Percentiles rank a stretch among this genome's conserved stretches.
phyloP scores from a whole-genome alignment of 2,888 invertebrate species.

The Willowsia nigromaculata region DNA sequence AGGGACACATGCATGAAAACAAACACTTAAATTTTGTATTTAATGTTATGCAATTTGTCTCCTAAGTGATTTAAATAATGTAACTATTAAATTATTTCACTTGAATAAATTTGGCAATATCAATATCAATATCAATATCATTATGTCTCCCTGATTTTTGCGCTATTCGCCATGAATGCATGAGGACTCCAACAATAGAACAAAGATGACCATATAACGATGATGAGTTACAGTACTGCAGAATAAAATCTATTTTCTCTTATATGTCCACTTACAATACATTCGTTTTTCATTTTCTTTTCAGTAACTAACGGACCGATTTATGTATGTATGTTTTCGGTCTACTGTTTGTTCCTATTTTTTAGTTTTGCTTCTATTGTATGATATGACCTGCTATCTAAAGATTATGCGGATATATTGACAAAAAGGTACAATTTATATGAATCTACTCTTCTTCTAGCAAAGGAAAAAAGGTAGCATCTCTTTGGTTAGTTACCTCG shows the following conservation, averaged over 20 bases:
- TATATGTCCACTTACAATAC: too few relatives aligned
- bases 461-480: constrained; percentile 49
- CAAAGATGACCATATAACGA: not conserved
- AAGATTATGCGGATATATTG: not conserved
- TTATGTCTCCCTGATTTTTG: constrained; percentile 13
- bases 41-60: too few relatives aligned
- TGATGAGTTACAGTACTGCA: not conserved
- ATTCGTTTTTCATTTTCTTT: not conserved
- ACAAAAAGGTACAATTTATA: not conserved
- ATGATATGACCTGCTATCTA: not conserved
- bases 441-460: not conserved
- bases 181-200: not conserved
- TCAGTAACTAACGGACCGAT: not conserved
- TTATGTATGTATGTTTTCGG: not conserved
- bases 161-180: not conserved
- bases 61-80: too few relatives aligned
- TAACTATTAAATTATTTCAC: too few relatives aligned
- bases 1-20: too few relatives aligned
- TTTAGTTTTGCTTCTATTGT: not conserved
- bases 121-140: too few relatives aligned
- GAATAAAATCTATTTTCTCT: not conserved
- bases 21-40: too few relatives aligned
- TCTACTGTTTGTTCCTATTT: not conserved
- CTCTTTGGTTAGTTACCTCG: constrained; percentile 65
- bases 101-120: too few relatives aligned